phyloP scores from a whole-genome alignment of 1,140 invertebrate species.

The Bombus consobrinus region DNA sequence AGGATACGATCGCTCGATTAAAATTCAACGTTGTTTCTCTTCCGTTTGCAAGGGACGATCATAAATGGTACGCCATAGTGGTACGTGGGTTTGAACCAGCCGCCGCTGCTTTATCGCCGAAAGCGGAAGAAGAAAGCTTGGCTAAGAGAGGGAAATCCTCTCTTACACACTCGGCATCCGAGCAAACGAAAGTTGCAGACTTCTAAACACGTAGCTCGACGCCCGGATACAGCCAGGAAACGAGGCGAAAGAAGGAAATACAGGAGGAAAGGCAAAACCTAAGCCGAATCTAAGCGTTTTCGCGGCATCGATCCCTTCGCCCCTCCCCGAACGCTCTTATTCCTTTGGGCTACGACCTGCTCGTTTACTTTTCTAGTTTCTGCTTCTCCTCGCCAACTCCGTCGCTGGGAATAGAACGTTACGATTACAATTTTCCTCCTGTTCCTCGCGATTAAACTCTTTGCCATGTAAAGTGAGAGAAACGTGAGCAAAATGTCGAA shows the following conservation, averaged over 20 bases:
- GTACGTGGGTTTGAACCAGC: not conserved
- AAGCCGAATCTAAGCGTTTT: conserved; percentile 25
- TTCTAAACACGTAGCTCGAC: conserved; percentile 53
- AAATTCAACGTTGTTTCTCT: not conserved
- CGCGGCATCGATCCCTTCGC: not conserved
- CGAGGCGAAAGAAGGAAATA: conserved; percentile 15
- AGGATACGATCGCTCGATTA: not conserved
- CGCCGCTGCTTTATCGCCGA: not conserved
- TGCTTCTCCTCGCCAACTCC: not conserved
- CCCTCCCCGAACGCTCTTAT: conserved; percentile 15
- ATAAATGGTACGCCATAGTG: no score
- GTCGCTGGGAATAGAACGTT: not conserved
- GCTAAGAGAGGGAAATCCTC: not conserved
- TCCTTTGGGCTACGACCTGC: not conserved
- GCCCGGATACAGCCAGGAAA: conserved; percentile 25
- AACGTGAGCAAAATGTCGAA: no score
- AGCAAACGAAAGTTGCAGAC: conserved; percentile 18
- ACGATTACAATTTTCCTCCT: not conserved
- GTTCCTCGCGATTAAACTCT: not conserved
- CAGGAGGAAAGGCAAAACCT: conserved; percentile 39
- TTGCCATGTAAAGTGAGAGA: no score
- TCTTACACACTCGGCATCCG: conserved; percentile 14
- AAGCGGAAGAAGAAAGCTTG: conserved; percentile 18
- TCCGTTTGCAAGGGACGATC: no score
- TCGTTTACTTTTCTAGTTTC: conserved; percentile 4